Evolutionary conservation across 1,140 invertebrate genomes (phyloP).

Genomic region (Maniola jurtina): DNA sequence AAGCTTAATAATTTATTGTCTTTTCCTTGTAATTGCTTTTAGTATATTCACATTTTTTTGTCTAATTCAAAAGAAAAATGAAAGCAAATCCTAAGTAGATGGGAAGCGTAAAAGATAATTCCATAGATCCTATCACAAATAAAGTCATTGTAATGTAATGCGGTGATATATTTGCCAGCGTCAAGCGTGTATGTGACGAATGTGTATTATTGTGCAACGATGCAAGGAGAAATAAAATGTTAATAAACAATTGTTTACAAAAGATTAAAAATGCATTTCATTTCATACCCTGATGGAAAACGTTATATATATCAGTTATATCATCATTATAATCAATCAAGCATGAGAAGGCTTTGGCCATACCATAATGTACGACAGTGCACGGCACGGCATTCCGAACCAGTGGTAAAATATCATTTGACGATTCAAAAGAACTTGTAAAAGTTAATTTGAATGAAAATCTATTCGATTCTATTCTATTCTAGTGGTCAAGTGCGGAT

Average conservation of each 20-base stretch:
- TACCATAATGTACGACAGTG: no score
- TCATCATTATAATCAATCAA: no score
- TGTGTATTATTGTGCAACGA: slow-evolving; percentile 71
- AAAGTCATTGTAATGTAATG: slow-evolving; percentile 69
- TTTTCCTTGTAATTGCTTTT: slow-evolving; percentile 61
- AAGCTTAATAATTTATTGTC: slow-evolving; percentile 53
- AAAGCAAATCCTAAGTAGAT: slow-evolving; percentile 56
- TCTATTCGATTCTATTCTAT: no score
- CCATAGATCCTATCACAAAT: slow-evolving; percentile 64
- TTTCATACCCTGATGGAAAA: slow-evolving; percentile 29
- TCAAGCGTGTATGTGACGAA: slow-evolving; percentile 69
- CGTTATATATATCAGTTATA: no score
- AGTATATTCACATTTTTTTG: slow-evolving; percentile 73
- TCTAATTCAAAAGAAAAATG: slow-evolving; percentile 75
- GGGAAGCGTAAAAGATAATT: slow-evolving; percentile 57
- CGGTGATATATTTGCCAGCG: slow-evolving; percentile 65
- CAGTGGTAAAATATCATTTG: no score
- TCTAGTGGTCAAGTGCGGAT: no score
- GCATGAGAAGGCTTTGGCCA: no score
- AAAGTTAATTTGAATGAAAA: no score
- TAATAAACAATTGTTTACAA: slow-evolving; percentile 79
- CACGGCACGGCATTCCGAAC: no score
- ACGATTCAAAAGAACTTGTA: no score
- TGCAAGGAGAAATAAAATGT: slow-evolving; percentile 76
- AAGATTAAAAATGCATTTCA: slow-evolving; percentile 69